phyloP scores from a whole-genome alignment of 1,140 invertebrate genomes.

The Teleopsis dalmanni region DNA sequence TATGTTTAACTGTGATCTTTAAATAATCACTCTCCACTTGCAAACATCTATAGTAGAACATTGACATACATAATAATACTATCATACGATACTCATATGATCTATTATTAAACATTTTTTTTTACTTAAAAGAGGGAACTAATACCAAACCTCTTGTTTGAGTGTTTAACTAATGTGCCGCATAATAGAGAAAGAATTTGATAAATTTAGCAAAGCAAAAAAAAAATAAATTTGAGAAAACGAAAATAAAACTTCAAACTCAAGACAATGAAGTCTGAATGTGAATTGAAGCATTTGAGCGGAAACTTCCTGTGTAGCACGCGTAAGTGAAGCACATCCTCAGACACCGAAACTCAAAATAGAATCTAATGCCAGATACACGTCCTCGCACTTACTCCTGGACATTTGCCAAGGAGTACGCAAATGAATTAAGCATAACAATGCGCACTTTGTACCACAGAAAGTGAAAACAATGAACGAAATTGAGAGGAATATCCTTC shows the following conservation, averaged over 20 bases:
- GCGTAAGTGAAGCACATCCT: slow-evolving; percentile 10
- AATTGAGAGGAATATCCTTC: slow-evolving; percentile 11
- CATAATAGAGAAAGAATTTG: neutral
- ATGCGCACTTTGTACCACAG: neutral
- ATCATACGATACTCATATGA: too few species aligned
- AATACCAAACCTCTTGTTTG: too few species aligned
- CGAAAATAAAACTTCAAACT: neutral
- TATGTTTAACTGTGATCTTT: too few species aligned
- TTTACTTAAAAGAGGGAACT: too few species aligned
- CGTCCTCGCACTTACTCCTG: neutral
- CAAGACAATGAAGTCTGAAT: neutral
- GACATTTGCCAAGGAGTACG: neutral
- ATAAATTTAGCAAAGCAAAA: slow-evolving; percentile 1
- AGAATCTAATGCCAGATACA: neutral
- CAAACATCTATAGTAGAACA: too few species aligned
- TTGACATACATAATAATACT: too few species aligned
- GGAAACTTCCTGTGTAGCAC: slow-evolving; percentile 10
- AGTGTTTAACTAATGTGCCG: slow-evolving; percentile 6
- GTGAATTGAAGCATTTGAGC: slow-evolving; percentile 7
- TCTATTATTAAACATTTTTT: too few species aligned
- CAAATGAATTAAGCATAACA: neutral
- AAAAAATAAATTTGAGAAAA: neutral
- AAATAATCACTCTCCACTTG: too few species aligned
- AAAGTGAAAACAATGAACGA: neutral
- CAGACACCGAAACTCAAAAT: neutral